Evolutionary conservation across 2,888 invertebrate genomes (phyloP).

Genomic region (Lochmaea capreae): DNA sequence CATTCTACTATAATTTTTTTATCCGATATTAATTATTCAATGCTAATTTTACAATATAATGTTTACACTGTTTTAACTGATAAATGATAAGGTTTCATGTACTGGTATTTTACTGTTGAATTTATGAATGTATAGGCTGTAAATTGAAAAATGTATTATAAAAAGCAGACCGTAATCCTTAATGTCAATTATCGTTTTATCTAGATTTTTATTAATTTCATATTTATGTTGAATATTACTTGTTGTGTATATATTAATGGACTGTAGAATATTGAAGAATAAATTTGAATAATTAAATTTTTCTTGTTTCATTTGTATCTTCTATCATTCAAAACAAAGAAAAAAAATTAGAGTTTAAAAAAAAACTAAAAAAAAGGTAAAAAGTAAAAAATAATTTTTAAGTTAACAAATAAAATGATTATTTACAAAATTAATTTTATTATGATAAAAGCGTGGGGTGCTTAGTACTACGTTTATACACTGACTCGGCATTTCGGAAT

Average conservation of each 20-base stretch:
- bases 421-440: no score
- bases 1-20: neutral
- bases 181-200: constrained; percentile 36
- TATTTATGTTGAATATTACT: constrained; percentile 57
- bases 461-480: no score
- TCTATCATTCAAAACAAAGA: constrained; percentile 3
- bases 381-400: no score
- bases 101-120: constrained; percentile 28
- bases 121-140: constrained; percentile 30
- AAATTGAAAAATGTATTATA: constrained; percentile 33
- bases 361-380: no score
- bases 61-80: neutral
- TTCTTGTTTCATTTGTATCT: constrained; percentile 25
- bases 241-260: constrained; percentile 65
- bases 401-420: no score
- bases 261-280: constrained; percentile 59
- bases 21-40: neutral
- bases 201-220: constrained; percentile 30
- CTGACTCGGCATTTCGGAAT: no score
- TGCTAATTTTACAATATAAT: neutral
- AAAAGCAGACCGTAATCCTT: constrained; percentile 32
- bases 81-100: constrained; percentile 16
- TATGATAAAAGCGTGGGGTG: no score
- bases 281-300: constrained; percentile 50
- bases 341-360: no score